Conservation (phyloP, 2,888 invertebrate genomes). For the Seira musarum region DNA sequence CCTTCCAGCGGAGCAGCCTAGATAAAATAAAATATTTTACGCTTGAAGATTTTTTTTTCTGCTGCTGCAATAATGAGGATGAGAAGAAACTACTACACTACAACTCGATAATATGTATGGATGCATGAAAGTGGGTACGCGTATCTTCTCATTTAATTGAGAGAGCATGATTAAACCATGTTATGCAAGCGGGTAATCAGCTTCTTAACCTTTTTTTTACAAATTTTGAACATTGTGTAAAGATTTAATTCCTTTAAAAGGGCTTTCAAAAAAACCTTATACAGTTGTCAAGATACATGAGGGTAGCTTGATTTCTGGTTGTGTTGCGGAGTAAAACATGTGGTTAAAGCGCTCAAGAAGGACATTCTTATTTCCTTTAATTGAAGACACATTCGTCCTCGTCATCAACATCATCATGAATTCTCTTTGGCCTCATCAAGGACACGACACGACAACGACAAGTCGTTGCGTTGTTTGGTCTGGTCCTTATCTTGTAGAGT, state of each 20-base stretch:
- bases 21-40: constrained; percentile 33
- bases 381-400: too few relatives aligned
- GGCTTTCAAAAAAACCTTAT: background rate
- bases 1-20: constrained; percentile 57
- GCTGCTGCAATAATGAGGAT: background rate
- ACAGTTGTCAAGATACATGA: background rate
- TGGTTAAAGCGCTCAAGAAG: too few relatives aligned
- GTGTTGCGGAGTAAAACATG: too few relatives aligned
- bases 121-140: too few relatives aligned
- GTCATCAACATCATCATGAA: too few relatives aligned
- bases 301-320: background rate
- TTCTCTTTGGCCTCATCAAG: constrained; percentile 51
- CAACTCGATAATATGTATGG: too few relatives aligned
- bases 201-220: background rate
- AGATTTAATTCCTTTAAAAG: background rate
- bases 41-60: constrained; percentile 29
- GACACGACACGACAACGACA: constrained; percentile 49
- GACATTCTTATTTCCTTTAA: too few relatives aligned
- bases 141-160: too few relatives aligned
- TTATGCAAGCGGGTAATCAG: background rate
- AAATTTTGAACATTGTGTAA: background rate
- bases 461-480: background rate
- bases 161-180: background rate
- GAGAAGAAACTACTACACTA: too few relatives aligned
- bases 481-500: too few relatives aligned